Base-by-base conservation (phyloP, 2,113 vertebrate genomes). In the Stigmatopora nigra region DNA sequence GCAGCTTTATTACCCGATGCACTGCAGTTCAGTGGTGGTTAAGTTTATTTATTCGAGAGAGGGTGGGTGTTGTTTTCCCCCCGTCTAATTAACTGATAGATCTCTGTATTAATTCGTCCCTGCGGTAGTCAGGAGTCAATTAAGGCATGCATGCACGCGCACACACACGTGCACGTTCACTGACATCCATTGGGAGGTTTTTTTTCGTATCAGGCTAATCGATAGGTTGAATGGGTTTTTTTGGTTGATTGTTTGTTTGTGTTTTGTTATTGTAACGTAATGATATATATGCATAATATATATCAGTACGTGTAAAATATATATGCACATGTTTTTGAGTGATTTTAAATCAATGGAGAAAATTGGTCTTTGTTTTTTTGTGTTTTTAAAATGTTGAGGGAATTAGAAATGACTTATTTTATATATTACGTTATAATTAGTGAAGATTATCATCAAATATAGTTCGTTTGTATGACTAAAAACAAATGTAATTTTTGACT, bases 51-150 rank as follows among this genome's bases (percentile, higher is more conserved):
- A 61, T 61, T 45, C 59, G 38, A 22, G n/a, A 45, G 19, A 14
- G 59, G 16, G 44, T 25, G 61, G 8, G 61, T 47, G 36, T 25
- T 20, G 8, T 14, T 63, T 14, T 49, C 10, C 16, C 8, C 35
- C 36, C 5, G 19, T 84, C 86, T 93, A 93, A 94, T 95, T 91
- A 94, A 94, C 92, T 91, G 91, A 89, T 92, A 90, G 84, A 86
- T 90, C 88, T 93, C 89, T 69, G 68, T 84, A 92, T 92, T 92
- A 91, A 94, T 93, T 92, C 86, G 86, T 94, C 92, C 92, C 93
- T 83, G 79, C 91, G 92, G 92, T 88, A 86, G 61, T 84, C 64
- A 74, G 76, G 79, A 91, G 92, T 94, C 92, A 89, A 92, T 93
- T 87, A 86, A 79, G 78, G 82, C 76, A 79, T 65, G 75, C 63